Evolutionary conservation across 1,140 invertebrate genomes (phyloP), one percentile per base, ranked within the genome.

Genomic region (Drosophila obscura): DNA sequence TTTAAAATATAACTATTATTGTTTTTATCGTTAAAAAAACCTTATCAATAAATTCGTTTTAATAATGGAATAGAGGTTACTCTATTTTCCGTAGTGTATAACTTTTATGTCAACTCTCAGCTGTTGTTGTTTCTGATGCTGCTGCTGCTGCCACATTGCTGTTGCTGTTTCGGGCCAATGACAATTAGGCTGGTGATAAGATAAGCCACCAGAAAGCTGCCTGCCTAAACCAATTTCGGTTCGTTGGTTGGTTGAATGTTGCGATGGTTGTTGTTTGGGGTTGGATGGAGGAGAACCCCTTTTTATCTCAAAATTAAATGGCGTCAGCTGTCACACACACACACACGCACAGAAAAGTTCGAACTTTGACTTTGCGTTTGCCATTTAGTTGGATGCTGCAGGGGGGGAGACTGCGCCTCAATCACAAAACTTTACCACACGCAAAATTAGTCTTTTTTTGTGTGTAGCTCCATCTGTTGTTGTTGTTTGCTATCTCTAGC

Each of bases 241-340:
- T 63, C 28, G 53, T 43, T 58, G 61, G 26, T 43, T 58, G 61
- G 26, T 41, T 68, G 64, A 35, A 39, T 24, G 35, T 39, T 39
- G 4, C 35, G 11, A 39, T 39, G 60, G 39, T 19, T 51, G n/a
- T 15, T 45, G 26, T 31, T 31, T 2, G 26, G 26, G 26, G 26
- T 28, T 4, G 65, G 41, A 39, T 53, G n/a, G 43, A 22, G 31
- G 28, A 15, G 41, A 63, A 51, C 81, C 73, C 76, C 80, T 87
- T 85, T 87, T 67, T 84, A 67, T 84, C 77, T 72, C 64, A 74
- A 81, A 85, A 82, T 82, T 77, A 88, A 88, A 88, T 87, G 82
- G 82, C 75, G 78, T 71, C 82, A 87, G 78, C 83, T 87, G 82
- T 87, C 82, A 57, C 61, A 84, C 82, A 55, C 64, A 71, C 60